Evolutionary conservation across 2,888 invertebrate genomes (phyloP), one percentile per base, ranked within the genome.

Genomic region (Ennomos quercinarius): DNA sequence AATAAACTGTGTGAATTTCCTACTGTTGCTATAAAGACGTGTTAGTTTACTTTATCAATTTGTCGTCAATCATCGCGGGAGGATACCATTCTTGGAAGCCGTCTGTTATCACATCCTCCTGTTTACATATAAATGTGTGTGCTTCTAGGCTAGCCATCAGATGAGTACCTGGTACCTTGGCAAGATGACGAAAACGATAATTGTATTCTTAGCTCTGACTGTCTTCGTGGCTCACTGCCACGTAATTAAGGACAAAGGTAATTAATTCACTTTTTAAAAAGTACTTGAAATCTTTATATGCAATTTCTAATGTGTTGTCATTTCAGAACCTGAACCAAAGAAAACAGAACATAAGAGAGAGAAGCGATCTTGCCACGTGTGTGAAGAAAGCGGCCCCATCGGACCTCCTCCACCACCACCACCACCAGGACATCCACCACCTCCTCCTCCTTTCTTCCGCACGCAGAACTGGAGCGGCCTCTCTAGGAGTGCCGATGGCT

Each of bases 21-120:
- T 70, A 65, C 68, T 73, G 78, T 69, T 75, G 73, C 71, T 71
- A 72, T 66, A 56, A 66, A 5, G n/a, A 41, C 10, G 70, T 74
- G 67, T 64, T 76, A 27, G 64, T 83, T 83, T 80, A 68, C 70
- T 58, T 68, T 77, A 73, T 64, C 74, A 73, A 78, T 81, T 81
- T 67, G 70, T 67, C 54, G 61, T 61, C 71, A 69, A 72, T 62
- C 51, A 67, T 65, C 67, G 62, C 64, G 13, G 37, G 50, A 68
- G 71, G 63, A 64, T 68, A 62, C 72, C 77, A 80, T 87, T 87
- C 86, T 81, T 68, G 71, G 89, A 87, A 87, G 50, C 37, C 37
- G 49, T 9, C 50, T 35, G 56, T 58, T 64, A 60, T 59, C 62
- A 61, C 65, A 64, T 60, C 56, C 57, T 61, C 42, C 44, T 57